Base-by-base conservation (phyloP, 2,113 vertebrate species). In the Chaetops frenatus region DNA sequence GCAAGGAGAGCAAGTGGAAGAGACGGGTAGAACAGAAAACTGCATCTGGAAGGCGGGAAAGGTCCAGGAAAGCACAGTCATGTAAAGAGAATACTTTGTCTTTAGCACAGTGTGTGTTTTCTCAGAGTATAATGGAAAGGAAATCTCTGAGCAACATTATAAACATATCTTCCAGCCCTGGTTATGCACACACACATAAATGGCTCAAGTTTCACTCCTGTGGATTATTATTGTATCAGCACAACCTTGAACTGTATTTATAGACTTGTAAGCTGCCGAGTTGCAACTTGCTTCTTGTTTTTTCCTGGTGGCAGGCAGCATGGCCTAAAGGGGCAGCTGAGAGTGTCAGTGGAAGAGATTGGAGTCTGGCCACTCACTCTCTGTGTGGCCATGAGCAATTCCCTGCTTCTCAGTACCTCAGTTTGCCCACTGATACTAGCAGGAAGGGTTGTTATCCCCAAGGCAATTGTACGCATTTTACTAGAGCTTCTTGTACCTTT, bases 131-230 rank as follows among this genome's bases (percentile, higher is more conserved):
- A 87, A 86, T 28, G 24, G 89, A 74, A 65, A 93, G 92, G 81
- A 96, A 92, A 71, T 93, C 86, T 93, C 78, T 36, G 66, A 95
- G 67, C 51, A 90, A 70, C 5, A 3, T 77, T 84, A 80, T 81
- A 92, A 96, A 95, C 88, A 83, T 60, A 83, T 93, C 74, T 95
- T 70, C 60, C 69, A 90, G 78, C 51, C 54, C 80, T 86, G 31
- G 25, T 94, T 93, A 67, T 90, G 72, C 64, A 61, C 89, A 87
- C 57, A 90, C 94, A 92, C 45, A 93, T 64, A 94, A 91, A 92
- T 65, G 90, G 91, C 90, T 97, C 91, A 47, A 60, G 70, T 96
- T 97, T 95, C 94, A 95, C 74, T 94, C 91, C 88, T 91, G 86
- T 4, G 31, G 94, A 90, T 95, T 89, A 90, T 96, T 95, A 95